phyloP scores from a whole-genome alignment of 2,888 invertebrate species.

The Nasonovia ribisnigri region DNA sequence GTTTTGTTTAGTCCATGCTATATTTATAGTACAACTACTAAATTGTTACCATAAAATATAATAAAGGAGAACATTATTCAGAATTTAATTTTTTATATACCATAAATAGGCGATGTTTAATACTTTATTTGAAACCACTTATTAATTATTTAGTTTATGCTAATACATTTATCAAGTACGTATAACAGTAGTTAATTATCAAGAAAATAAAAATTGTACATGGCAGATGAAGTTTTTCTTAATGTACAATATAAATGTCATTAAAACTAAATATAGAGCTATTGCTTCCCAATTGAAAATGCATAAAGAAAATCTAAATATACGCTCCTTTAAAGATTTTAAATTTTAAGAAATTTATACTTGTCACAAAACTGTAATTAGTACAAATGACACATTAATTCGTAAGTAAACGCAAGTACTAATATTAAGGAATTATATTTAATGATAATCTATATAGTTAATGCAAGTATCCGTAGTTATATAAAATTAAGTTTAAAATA shows the following conservation, averaged over 20 bases:
- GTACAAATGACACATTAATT: not conserved
- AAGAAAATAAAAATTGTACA: not conserved
- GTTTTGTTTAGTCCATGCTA: not conserved
- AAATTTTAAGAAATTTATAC: not conserved
- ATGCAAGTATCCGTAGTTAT: not conserved
- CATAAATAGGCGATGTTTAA: too few species aligned
- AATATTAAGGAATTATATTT: not conserved
- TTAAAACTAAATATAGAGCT: not conserved
- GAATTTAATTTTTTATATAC: not conserved
- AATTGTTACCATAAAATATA: not conserved
- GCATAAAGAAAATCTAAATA: not conserved
- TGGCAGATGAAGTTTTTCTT: not conserved
- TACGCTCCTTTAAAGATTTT: not conserved
- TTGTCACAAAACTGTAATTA: not conserved
- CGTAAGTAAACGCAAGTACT: not conserved
- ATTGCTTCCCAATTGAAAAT: not conserved
- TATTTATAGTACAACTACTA: not conserved
- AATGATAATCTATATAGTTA: not conserved
- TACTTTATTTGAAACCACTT: not conserved
- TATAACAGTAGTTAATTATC: not conserved
- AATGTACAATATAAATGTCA: not conserved
- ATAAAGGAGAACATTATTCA: not conserved
- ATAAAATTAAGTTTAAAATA: not conserved
- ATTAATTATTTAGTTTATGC: not conserved
- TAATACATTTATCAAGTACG: not conserved